These are phyloP conservation scores for Gila orcuttii DNA, from an alignment of 2,113 vertebrate genomes.

Conservation along the genomic window DNA sequence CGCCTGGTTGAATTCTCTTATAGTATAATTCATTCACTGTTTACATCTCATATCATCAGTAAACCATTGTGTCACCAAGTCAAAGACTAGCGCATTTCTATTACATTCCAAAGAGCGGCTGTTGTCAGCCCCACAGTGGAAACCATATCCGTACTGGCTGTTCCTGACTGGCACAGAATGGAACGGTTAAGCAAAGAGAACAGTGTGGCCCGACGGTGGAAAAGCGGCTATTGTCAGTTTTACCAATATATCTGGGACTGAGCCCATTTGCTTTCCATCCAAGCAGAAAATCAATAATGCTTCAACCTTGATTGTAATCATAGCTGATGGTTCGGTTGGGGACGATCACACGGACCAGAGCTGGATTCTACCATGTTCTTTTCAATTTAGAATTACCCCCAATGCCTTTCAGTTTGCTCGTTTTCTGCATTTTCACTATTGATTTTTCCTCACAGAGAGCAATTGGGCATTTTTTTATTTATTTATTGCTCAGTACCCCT, in stretches of 20 bases:
- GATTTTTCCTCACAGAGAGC: slow-evolving; percentile 59
- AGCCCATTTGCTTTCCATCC: slow-evolving; percentile 1
- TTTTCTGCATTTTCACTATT: slow-evolving; percentile 34
- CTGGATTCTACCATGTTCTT: slow-evolving; percentile 36
- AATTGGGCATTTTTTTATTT: slow-evolving; percentile 52
- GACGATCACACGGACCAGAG: background rate
- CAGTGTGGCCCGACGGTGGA: no score
- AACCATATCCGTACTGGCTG: no score
- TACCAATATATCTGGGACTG: background rate
- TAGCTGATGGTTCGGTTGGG: slow-evolving; percentile 1
- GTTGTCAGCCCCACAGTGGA: no score
- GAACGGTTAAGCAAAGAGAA: no score
- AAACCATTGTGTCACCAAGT: no score
- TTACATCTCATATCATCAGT: no score
- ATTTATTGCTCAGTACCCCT: slow-evolving; percentile 54
- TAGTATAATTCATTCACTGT: no score
- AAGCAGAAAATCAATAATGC: slow-evolving; percentile 50
- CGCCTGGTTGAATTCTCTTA: no score
- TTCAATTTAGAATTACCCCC: slow-evolving; percentile 45
- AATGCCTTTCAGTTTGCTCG: slow-evolving; percentile 43
- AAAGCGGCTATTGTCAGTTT: slow-evolving; percentile 35
- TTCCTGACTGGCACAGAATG: no score
- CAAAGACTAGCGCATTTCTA: no score
- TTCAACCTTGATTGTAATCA: slow-evolving; percentile 41
- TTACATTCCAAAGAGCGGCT: no score